phyloP scores from a whole-genome alignment of 2,113 vertebrate species.

The Daboia siamensis region DNA sequence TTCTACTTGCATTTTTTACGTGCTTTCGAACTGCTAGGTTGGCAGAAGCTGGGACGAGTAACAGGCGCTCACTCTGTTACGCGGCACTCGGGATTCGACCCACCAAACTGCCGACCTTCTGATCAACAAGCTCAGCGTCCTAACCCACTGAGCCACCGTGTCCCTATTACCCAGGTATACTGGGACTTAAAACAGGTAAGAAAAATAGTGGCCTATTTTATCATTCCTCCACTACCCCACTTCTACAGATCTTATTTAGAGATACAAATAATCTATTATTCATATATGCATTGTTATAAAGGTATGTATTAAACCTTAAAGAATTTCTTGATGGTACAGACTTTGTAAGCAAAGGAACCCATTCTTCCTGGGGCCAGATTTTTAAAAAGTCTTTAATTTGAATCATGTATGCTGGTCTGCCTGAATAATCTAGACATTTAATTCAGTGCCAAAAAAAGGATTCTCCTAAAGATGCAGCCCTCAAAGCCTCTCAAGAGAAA shows the following conservation, averaged over 20 bases:
- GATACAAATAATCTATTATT: not conserved
- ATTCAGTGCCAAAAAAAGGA: not conserved
- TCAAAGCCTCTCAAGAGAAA: not conserved
- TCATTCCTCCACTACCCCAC: not conserved
- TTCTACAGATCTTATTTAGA: not conserved
- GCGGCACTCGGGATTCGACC: too few species aligned
- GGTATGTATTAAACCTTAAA: not conserved
- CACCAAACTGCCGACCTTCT: too few species aligned
- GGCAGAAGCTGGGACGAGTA: too few species aligned
- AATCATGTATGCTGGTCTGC: not conserved
- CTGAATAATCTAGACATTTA: not conserved
- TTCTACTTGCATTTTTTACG: too few species aligned
- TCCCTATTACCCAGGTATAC: not conserved
- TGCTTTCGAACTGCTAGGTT: too few species aligned
- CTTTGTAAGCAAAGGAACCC: not conserved
- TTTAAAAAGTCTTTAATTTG: not conserved
- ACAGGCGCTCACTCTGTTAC: too few species aligned
- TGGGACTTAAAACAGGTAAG: not conserved
- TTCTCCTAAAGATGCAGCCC: constrained; percentile 9
- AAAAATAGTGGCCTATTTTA: not conserved
- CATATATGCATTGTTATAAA: not conserved
- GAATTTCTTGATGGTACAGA: too few species aligned
- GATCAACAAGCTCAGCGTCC: too few species aligned
- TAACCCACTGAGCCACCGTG: too few species aligned
- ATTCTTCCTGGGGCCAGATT: not conserved